Evolutionary conservation across 2,797 vertebrate species (phyloP).

Genomic region (Lagodon rhomboides): DNA sequence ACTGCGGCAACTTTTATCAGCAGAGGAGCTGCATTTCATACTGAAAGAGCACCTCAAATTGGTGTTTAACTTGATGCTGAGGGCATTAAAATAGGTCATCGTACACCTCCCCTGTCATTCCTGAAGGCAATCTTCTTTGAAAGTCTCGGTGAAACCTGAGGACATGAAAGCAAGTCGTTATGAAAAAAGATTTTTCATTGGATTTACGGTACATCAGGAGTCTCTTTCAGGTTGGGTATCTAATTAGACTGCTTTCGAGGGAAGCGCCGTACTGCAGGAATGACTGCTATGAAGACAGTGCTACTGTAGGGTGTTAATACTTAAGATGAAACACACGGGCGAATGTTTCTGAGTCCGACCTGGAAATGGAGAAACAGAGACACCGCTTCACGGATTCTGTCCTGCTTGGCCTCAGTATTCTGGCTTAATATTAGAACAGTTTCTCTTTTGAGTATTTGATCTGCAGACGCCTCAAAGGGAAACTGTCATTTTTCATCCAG

Average conservation of each 20-base stretch:
- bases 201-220: conserved; percentile 52
- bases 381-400: conserved; percentile 1
- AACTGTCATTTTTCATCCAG: conserved; percentile 58
- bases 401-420: conserved; percentile 15
- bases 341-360: conserved; percentile 37
- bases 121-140: conserved; percentile 43
- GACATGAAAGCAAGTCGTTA: conserved; percentile 70
- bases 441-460: conserved; percentile 48
- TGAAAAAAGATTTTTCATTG: conserved; percentile 52
- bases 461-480: conserved; percentile 52
- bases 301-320: conserved; percentile 23
- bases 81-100: conserved; percentile 53
- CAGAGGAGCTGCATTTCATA: conserved; percentile 42
- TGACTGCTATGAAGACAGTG: conserved; percentile 31
- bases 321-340: conserved; percentile 47
- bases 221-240: conserved; percentile 61
- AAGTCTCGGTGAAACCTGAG: conserved; percentile 56
- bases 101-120: conserved; percentile 53
- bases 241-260: conserved; percentile 64
- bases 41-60: conserved; percentile 50
- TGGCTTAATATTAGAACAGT: conserved; percentile 17
- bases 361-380: conserved; percentile 31
- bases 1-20: conserved; percentile 33
- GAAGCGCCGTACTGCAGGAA: conserved; percentile 28
- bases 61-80: conserved; percentile 45